A percentile compares a stretch with the other conserved stretches of the same genome.
Evolutionary conservation across 2,113 vertebrate genomes (phyloP).

Genomic region (Alectura lathami): DNA sequence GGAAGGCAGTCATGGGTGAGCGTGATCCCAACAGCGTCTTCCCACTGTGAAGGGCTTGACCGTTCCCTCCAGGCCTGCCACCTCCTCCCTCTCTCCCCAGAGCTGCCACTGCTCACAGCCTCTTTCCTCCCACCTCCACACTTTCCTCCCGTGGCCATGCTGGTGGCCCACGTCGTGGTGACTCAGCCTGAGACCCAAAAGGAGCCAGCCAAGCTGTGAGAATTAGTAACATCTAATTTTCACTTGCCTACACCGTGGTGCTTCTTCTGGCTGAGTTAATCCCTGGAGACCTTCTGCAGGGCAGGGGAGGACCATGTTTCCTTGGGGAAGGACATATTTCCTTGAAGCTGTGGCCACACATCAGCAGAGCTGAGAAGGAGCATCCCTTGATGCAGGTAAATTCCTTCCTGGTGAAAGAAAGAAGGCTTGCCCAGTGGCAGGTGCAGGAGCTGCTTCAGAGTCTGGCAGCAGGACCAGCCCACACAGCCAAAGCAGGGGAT

Average conservation of each 20-base stretch:
- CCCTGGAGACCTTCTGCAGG: background rate
- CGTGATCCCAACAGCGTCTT: background rate
- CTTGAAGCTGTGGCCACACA: background rate
- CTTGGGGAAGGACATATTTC: background rate
- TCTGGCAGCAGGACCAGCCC: background rate
- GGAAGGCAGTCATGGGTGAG: background rate
- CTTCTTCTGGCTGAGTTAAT: background rate
- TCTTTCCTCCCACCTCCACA: slow-evolving; percentile 58
- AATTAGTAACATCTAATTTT: slow-evolving; percentile 61
- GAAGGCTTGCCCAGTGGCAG: background rate
- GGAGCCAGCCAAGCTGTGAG: slow-evolving; percentile 49
- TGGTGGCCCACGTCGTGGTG: slow-evolving; percentile 44
- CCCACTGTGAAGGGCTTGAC: background rate
- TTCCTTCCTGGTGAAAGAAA: background rate
- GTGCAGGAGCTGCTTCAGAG: background rate
- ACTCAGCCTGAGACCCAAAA: slow-evolving; percentile 38
- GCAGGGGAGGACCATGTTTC: background rate
- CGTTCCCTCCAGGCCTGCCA: slow-evolving; percentile 46
- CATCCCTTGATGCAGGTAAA: background rate
- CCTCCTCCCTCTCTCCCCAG: slow-evolving; percentile 44
- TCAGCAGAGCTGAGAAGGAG: background rate
- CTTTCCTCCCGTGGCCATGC: slow-evolving; percentile 9
- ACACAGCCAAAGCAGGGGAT: background rate
- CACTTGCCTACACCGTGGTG: slow-evolving; percentile 26
- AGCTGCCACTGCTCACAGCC: slow-evolving; percentile 57